Base-by-base conservation (phyloP, 2,113 vertebrate genomes). In the Megaceryle torquata region DNA sequence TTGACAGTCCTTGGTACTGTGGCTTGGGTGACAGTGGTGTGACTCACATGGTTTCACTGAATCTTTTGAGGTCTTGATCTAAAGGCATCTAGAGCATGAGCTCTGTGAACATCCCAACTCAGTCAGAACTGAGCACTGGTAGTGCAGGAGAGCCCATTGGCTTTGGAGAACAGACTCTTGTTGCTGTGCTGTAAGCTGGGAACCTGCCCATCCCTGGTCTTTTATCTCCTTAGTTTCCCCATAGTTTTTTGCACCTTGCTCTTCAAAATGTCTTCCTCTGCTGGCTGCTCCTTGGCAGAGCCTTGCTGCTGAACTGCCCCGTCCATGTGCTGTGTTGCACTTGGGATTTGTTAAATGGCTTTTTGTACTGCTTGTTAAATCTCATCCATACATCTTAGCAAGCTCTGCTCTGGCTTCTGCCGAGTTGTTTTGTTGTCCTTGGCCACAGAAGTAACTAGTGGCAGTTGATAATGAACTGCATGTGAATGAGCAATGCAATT, bases 401-500 rank as follows among this genome's bases (percentile, higher is more conserved):
- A 91, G 74, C 84, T 76, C 39, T 68, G 57, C 70, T 79, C 81
- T 89, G 91, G 91, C 93, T 93, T 91, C 74, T 87, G 74, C 24
- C 0, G 44, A 82, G 57, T 64, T 29, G 39, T 91, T 78, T 35
- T 96, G 94, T 96, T 96, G 84, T 94, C 77, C 61, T 96, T 96
- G 93, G 96, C 95, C 78, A 8, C 61, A 44, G 78, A n/a, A 89
- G n/a, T 69, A 87, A 50, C 53, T 75, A 87, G 71, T 68, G 28
- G 91, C 91, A 95, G 84, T 71, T 71, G 91, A 89, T 95, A 93
- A 95, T 87, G 93, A 54, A 64, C 93, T 95, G 78, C 53, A 64
- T 93, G 86, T 92, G 91, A 95, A 87, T 31, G 77, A 96, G 88
- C 91, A 82, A 13, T 31, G 83, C 46, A 56, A 13, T 43, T 89